Evolutionary conservation across 2,113 vertebrate genomes (phyloP), one percentile per base, ranked within the genome.

Genomic region (Microcebus lehilahytsara): DNA sequence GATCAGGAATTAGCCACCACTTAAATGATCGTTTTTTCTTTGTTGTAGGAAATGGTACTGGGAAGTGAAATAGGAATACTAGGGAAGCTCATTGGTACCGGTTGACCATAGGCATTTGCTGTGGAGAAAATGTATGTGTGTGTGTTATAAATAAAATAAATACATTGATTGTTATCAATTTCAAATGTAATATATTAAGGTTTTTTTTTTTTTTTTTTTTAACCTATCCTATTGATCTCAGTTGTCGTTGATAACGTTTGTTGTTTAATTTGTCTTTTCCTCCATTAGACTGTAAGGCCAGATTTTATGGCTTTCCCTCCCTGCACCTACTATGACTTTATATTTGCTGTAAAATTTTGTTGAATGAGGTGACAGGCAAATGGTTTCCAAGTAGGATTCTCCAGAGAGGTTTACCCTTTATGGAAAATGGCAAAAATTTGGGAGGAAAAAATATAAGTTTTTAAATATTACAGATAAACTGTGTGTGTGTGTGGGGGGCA

Each of bases 271-370:
- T 85, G 19, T 85, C 19, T 22, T 60, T 80, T 69, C 22, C 30
- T 58, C 40, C 6, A 30, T 49, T 77, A 66, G 51, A 78, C 12
- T 71, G 5, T 69, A 64, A 27, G 58, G 16, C 19, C 69, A 86
- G 67, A 42, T 9, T 69, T 78, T 81, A 75, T 92, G 66, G 34
- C 16, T 89, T 94, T 89, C 79, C 40, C 51, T 94, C 42, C 56
- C 42, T 81, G 23, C 77, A 20, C 32, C 67, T 62, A 75, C 19
- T 56, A 71, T 79, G 78, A 78, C 80, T 94, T 85, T 89, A 85
- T 92, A 85, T 85, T 85, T 77, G 42, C 51, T 92, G 4, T 95
- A 96, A 89, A 86, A 64, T 90, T 81, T 92, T 93, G 71, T 56
- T 81, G 49, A 95, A 58, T 86, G 60, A 95, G 19, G 75, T 7